Base-by-base conservation (phyloP, 2,113 vertebrate species). In the Larimichthys crocea region DNA sequence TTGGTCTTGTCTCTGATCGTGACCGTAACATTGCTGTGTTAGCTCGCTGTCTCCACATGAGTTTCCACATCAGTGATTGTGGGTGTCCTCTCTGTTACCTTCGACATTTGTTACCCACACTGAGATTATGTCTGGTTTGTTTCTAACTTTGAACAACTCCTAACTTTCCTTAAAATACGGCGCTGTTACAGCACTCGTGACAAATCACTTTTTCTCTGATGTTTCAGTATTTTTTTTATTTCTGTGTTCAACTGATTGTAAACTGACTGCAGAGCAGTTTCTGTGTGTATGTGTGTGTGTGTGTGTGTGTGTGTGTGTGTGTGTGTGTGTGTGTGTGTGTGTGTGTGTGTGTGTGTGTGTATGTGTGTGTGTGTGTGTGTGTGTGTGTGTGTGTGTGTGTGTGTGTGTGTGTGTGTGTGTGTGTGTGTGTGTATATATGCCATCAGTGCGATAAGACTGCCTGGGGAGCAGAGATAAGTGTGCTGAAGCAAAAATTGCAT, bases 401-500 rank as follows among this genome's bases (percentile, higher is more conserved):
- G n/a, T n/a, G n/a, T n/a, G n/a, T n/a, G n/a, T n/a, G n/a, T n/a
- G n/a, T n/a, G n/a, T n/a, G n/a, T n/a, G 29, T 79, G 57, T 72
- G 40, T 55, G 19, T 48, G 11, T 1, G 29, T 69, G 29, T 79
- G 59, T 72, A 24, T 78, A 42, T 74, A 46, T 9, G 46, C 64
- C 66, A 75, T 85, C 70, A 50, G 57, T 55, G 74, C 14, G 86
- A 94, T 93, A 93, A 90, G 66, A 75, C 69, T 44, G 82, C 81
- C 89, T 93, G 85, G 70, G 70, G 40, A 91, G 50, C 35, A 40
- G 79, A 91, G 93, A 95, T 94, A 93, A 93, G 83, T 83, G 14
- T 66, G 55, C 60, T 29, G 68, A 78, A 59, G 68, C 16, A 16
- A 84, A 80, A 86, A 90, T 74, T 90, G 86, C 40, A 71, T 92